phyloP scores from a whole-genome alignment of 2,888 invertebrate genomes.

The Ferrisia virgata region DNA sequence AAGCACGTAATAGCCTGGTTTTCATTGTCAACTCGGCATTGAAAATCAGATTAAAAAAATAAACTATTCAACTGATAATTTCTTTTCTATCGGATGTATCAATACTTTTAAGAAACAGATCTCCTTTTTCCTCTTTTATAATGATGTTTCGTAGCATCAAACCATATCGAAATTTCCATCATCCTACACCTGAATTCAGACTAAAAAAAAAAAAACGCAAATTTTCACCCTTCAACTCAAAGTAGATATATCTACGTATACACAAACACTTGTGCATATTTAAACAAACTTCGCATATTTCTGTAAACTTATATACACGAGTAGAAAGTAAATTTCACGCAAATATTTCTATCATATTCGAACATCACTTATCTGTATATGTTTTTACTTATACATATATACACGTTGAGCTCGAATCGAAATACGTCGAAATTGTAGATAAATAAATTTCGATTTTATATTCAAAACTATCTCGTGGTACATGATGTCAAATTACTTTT shows the following conservation, averaged over 20 bases:
- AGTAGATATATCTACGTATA: neutral
- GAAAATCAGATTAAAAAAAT: too few species aligned
- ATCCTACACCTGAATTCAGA: neutral
- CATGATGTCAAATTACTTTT: slow-evolving; percentile 1
- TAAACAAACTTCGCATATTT: neutral
- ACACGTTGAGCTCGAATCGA: neutral
- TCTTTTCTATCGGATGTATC: too few species aligned
- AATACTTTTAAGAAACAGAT: too few species aligned
- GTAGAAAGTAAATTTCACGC: neutral
- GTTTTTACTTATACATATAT: too few species aligned
- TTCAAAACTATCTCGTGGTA: neutral
- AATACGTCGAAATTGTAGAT: neutral
- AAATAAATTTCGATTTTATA: slow-evolving; percentile 3
- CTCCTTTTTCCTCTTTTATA: too few species aligned
- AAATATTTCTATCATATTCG: neutral
- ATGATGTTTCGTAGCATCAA: neutral
- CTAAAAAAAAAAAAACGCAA: neutral
- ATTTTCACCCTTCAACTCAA: neutral
- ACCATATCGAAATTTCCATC: neutral
- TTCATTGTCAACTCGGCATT: too few species aligned
- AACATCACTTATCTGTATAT: neutral
- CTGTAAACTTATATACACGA: neutral
- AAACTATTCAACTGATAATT: too few species aligned
- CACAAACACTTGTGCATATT: neutral
- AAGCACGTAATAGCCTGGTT: too few species aligned